Conservation (phyloP, 2,113 vertebrate species). For the Melanerpes formicivorus region DNA sequence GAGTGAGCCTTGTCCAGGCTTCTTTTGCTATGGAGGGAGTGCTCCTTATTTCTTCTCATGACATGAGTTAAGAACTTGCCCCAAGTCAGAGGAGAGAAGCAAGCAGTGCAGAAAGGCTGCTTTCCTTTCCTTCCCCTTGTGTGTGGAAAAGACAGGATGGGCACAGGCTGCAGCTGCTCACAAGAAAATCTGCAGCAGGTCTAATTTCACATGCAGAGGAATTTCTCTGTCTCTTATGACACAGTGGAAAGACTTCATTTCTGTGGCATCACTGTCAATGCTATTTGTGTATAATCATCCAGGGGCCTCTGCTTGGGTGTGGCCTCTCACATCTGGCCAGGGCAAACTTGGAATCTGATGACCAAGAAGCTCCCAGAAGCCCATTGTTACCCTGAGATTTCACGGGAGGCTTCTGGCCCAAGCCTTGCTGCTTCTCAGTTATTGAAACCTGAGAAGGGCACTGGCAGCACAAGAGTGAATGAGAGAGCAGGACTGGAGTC, state of each 20-base stretch:
- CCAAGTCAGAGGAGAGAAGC: neutral
- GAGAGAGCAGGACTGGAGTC: neutral
- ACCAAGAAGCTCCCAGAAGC: neutral
- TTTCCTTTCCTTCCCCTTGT: neutral
- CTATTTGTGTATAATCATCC: neutral
- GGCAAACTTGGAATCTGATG: neutral
- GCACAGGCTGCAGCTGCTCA: neutral
- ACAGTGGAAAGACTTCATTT: neutral
- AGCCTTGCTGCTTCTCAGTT: neutral
- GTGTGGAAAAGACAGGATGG: neutral
- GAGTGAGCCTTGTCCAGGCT: neutral
- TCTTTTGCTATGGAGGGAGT: neutral
- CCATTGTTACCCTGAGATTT: neutral
- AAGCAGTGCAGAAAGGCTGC: neutral
- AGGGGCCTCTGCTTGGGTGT: neutral
- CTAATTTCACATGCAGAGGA: neutral
- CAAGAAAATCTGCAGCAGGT: neutral
- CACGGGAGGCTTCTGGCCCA: neutral
- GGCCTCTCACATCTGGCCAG: neutral
- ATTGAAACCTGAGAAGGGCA: neutral
- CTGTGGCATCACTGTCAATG: neutral
- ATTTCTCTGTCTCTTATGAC: neutral
- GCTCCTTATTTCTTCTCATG: neutral
- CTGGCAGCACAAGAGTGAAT: neutral
- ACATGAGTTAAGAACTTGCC: neutral